Base-by-base conservation (phyloP, 2,113 vertebrate species). In the Equus przewalskii region DNA sequence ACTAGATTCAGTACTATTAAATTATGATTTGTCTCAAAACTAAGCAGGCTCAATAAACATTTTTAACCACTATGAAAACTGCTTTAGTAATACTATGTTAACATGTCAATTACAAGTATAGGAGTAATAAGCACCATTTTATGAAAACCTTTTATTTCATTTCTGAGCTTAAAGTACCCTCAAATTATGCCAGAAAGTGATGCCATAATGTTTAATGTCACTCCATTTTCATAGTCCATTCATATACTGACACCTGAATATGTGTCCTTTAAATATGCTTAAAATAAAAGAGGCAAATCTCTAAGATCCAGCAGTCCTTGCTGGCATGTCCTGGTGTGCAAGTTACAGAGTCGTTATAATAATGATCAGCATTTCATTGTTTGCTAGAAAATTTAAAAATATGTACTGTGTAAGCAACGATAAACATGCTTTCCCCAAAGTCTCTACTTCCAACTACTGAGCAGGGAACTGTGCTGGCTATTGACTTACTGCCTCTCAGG, bases 131-230 rank as follows among this genome's bases (percentile, higher is more conserved):
- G 73, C 76, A 79, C 19, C 65, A 64, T 79, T 90, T 62, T 96
- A 28, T 0, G 0, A 93, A 98, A 91, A 80, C 26, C 30, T 22
- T 83, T 91, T 80, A 91, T 84, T 97, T 93, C 62, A 92, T 89
- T 97, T 96, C 89, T 89, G 78, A 98, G 81, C 96, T 97, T 92
- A 98, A 98, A 98, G 89, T 75, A 93, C 67, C 49, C 95, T 97
- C 51, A 86, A 93, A 98, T 96, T 98, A 98, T 96, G 88, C 94
- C 80, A 94, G 97, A 97, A 98, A 98, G 97, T 30, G 69, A 97
- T 91, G 94, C 67, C 49, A 15, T 44, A 89, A 94, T 97, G 98
- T 98, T 98, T 98, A 97, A 93, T 70, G 36, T 92, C 49, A 87
- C 80, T 97, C 94, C 58, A 84, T 97, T 98, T 98, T 97, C 93